Evolutionary conservation across 1,140 invertebrate species (phyloP), one percentile per base, ranked within the genome.

Genomic region (Dysdera silvatica): DNA sequence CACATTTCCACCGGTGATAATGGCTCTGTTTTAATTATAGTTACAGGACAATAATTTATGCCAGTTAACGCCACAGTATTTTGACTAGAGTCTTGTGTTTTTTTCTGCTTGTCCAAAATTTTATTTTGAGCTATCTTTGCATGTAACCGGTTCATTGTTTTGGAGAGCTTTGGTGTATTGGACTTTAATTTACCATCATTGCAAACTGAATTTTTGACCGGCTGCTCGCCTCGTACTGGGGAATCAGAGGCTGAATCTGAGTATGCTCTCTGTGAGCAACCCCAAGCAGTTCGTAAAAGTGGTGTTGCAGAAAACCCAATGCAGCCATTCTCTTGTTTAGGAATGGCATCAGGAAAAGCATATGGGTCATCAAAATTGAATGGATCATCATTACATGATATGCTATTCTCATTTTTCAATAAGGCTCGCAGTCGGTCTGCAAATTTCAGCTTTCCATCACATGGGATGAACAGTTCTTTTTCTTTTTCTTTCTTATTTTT

Each of bases 301-400:
- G 62, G 49, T 18, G 55, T 58, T 45, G 47, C 55, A 26, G 64
- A 58, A 51, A 49, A 52, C 5, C 48, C 55, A 41, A 57, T 53
- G 20, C 26, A 26, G 35, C 71, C 69, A 67, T 72, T 73, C 20
- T 71, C 72, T 61, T 71, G 71, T 49, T 71, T 70, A 16, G 77
- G 74, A 55, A 78, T 77, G 5, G 78, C 75, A 66, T 82, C 81
- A 65, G 80, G 78, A 70, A 83, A 83, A 32, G 82, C 78, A 68
- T 83, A 83, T 1, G 82, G 82, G 75, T 83, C 82, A 68, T 77
- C 74, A 23, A 71, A 70, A 57, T 73, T 72, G 26, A 64, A 51
- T 41, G 51, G 61, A 52, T 65, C 61, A 53, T 68, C 47, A 53
- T 65, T 48, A 53, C 53, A 57, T 3, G 49, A 51, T 60, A 68